Base-by-base conservation (phyloP, 2,888 invertebrate species). In the Branchellion lobata region DNA sequence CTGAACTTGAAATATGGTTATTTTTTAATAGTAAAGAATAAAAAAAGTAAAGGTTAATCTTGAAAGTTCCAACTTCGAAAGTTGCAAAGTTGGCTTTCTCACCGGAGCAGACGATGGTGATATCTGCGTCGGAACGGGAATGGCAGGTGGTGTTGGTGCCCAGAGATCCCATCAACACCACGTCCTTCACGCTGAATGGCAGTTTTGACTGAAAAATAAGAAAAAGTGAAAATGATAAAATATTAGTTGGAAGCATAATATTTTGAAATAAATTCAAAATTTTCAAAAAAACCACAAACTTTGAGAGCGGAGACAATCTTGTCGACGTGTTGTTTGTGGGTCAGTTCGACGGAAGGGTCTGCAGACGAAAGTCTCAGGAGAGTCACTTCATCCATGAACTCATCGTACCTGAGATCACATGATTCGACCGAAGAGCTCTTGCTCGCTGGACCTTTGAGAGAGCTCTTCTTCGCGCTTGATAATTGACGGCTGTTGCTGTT, bases 71-170 rank as follows among this genome's bases (percentile, higher is more conserved):
- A 47, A 47, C n/a, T n/a, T n/a, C n/a, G n/a, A n/a, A n/a, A n/a
- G n/a, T n/a, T n/a, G n/a, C n/a, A n/a, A 40, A 40, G 14, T 14
- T 40, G 14, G 40, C 5, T 14, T 8, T 40, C n/a, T 71, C 34
- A 29, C 83, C 83, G 72, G 81, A 81, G 57, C 82, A 81, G 79
- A 81, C 82, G 33, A 83, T 11, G n/a, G 82, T 34, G 21, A 84
- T 75, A 68, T 83, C 83, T 1, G 83, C 83, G 73, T 84, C 84
- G 68, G 79, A 74, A 21, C 84, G 51, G 51, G 81, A 82, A n/a
- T 78, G 61, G 14, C 83, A 81, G 1, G 80, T 40, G 14, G 83
- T 83, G 11, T 81, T 82, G 21, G 78, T 81, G 34, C 83, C 83
- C 31, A 82, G 79, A 27, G 84, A 84, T 3, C 84, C 84, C 8